These are phyloP conservation scores for Lutraria rhynchaena DNA, from an alignment of 1,140 invertebrate genomes.

Conservation along the genomic window DNA sequence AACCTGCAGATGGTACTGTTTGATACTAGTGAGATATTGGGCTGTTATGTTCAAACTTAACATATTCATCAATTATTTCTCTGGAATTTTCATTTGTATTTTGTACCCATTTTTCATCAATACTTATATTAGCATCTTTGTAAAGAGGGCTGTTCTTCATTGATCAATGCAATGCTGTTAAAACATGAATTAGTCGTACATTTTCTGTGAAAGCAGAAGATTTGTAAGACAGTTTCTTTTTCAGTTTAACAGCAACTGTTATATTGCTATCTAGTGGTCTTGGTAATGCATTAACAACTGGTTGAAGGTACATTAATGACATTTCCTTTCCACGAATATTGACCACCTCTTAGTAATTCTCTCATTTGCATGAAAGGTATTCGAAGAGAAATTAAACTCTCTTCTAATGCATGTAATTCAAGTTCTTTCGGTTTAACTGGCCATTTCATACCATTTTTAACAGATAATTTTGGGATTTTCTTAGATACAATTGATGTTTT, in stretches of 20 bases:
- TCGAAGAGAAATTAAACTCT: conserved; percentile 58
- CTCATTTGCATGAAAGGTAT: conserved; percentile 64
- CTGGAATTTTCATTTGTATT: background rate
- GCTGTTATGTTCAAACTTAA: background rate
- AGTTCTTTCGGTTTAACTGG: conserved; percentile 59
- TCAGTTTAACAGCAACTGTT: conserved; percentile 52
- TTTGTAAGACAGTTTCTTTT: conserved; percentile 41
- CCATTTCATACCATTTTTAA: conserved; percentile 60
- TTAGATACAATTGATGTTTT: conserved; percentile 9
- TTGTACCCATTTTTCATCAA: conserved; percentile 32
- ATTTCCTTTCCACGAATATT: conserved; percentile 58
- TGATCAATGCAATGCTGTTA: conserved; percentile 25
- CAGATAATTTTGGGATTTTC: conserved; percentile 57
- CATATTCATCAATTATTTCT: conserved; percentile 16
- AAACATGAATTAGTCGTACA: conserved; percentile 27
- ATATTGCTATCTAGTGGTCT: conserved; percentile 34
- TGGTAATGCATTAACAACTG: conserved; percentile 56
- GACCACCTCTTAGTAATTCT: conserved; percentile 56
- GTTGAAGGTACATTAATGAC: conserved; percentile 63
- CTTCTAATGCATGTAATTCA: conserved; percentile 58
- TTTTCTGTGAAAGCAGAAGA: conserved; percentile 39
- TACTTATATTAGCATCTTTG: conserved; percentile 30
- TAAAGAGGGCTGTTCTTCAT: conserved; percentile 19
- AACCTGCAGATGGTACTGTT: background rate
- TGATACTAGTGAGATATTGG: background rate